Evolutionary conservation across 2,797 vertebrate genomes (phyloP).

Genomic region (Eidolon dupreanum): DNA sequence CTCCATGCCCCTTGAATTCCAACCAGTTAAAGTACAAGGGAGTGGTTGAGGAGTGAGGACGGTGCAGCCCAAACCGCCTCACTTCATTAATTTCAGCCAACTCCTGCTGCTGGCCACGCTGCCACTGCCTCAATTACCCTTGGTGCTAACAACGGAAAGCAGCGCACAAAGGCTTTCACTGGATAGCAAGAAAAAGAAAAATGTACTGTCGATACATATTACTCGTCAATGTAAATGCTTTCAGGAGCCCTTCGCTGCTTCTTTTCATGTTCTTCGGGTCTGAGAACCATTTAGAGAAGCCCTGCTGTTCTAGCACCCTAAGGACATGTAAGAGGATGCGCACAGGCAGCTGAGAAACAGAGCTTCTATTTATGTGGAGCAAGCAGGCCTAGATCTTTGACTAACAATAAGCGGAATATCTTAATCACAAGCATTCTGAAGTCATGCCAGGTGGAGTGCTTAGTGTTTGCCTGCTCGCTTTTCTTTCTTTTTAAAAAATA

Average conservation of each 20-base stretch:
- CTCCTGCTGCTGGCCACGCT: not conserved
- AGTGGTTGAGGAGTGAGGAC: not conserved
- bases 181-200: not conserved
- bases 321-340: slow-evolving; percentile 59
- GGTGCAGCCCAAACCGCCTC: not conserved
- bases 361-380: slow-evolving; percentile 77
- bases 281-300: slow-evolving; percentile 54
- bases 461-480: not conserved
- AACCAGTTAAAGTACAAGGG: not conserved
- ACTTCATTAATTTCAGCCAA: not conserved
- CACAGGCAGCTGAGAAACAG: slow-evolving; percentile 55
- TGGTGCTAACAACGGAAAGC: not conserved
- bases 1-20: not conserved
- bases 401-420: slow-evolving; percentile 71
- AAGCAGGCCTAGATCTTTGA: slow-evolving; percentile 77
- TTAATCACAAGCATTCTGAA: slow-evolving; percentile 79
- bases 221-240: not conserved
- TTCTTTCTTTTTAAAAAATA: slow-evolving; percentile 26
- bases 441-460: slow-evolving; percentile 58
- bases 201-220: not conserved
- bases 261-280: not conserved
- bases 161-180: not conserved
- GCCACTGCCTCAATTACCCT: not conserved
- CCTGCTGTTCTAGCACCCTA: slow-evolving; percentile 55
- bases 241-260: not conserved